A percentile compares a stretch with the other conserved stretches of the same genome.
phyloP scores from a whole-genome alignment of 2,888 invertebrate species.

The Gerris lacustris region DNA sequence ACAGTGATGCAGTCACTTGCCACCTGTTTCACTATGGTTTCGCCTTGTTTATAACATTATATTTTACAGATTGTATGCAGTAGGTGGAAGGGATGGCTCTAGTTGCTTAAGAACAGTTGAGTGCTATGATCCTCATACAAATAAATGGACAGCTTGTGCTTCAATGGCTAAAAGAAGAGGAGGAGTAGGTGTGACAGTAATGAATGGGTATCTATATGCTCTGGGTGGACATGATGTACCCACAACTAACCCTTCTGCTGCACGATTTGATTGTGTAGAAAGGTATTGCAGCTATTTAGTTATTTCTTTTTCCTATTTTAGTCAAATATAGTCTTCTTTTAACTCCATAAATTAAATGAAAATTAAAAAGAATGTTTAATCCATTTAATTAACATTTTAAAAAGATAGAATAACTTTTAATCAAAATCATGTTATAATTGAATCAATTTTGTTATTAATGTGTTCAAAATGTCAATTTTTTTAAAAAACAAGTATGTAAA shows the following conservation, averaged over 20 bases:
- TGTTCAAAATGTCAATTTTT: background rate
- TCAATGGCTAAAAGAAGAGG: slow-evolving; percentile 78
- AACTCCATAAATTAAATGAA: slow-evolving; percentile 33
- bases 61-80: slow-evolving; percentile 61
- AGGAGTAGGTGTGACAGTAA: slow-evolving; percentile 79
- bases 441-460: too few species aligned
- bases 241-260: slow-evolving; percentile 68
- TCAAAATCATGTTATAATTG: too few species aligned
- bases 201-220: slow-evolving; percentile 79
- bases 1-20: too few species aligned
- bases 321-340: slow-evolving; percentile 2
- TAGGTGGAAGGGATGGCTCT: slow-evolving; percentile 84
- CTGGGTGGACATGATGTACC: slow-evolving; percentile 90
- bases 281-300: too few species aligned
- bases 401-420: too few species aligned
- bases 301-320: slow-evolving; percentile 38
- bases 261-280: slow-evolving; percentile 79
- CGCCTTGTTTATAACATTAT: background rate
- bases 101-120: slow-evolving; percentile 83
- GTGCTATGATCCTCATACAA: slow-evolving; percentile 59
- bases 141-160: slow-evolving; percentile 71
- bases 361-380: background rate
- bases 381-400: background rate
- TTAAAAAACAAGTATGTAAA: background rate
- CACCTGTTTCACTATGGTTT: too few species aligned